Conservation (phyloP, 1,140 invertebrate genomes). For the Pantala flavescens region DNA sequence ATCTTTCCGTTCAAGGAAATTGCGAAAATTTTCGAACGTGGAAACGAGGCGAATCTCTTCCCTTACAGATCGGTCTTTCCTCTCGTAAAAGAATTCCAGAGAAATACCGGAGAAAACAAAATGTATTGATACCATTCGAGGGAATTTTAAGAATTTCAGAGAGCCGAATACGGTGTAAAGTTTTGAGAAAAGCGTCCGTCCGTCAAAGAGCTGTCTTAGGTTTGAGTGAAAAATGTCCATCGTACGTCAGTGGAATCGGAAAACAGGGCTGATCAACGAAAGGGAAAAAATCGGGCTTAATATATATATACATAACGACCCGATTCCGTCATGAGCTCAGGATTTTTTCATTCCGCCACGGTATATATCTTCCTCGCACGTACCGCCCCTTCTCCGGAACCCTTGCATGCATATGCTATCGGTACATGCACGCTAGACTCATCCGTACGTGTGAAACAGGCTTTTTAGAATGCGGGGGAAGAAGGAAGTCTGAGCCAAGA, state of each 20-base stretch:
- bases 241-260: neutral
- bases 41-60: too few species aligned
- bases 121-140: too few species aligned
- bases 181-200: too few species aligned
- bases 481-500: neutral
- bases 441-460: slow-evolving; percentile 4
- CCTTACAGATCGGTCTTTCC: too few species aligned
- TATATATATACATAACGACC: slow-evolving; percentile 9
- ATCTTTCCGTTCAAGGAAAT: too few species aligned
- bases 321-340: neutral
- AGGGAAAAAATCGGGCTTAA: neutral
- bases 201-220: neutral
- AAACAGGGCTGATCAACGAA: neutral
- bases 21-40: too few species aligned
- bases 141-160: too few species aligned
- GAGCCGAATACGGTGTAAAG: too few species aligned
- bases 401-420: slow-evolving; percentile 1
- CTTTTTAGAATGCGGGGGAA: neutral
- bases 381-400: neutral
- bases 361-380: neutral
- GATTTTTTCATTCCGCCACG: neutral
- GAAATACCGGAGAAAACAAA: too few species aligned
- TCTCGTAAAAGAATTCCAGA: too few species aligned
- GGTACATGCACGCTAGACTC: neutral
- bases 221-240: neutral